phyloP scores from a whole-genome alignment of 2,113 vertebrate species.

The Nibea coibor region DNA sequence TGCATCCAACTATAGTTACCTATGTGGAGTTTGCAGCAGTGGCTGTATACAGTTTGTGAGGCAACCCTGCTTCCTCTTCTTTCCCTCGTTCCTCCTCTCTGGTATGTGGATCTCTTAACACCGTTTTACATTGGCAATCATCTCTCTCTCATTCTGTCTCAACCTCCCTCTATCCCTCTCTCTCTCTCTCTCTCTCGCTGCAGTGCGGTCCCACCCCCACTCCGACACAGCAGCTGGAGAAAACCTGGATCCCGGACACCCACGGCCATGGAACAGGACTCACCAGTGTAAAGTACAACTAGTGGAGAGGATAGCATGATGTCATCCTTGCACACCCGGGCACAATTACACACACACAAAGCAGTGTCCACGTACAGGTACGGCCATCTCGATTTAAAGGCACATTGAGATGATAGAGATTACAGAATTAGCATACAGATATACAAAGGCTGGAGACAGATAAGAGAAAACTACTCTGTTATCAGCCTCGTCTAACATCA shows the following conservation, averaged over 20 bases:
- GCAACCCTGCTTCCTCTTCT: constrained; percentile 49
- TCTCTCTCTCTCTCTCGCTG: constrained; percentile 60
- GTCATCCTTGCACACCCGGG: constrained; percentile 42
- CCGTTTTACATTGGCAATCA: constrained; percentile 39
- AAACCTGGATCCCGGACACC: constrained; percentile 69
- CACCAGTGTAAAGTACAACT: constrained; percentile 29
- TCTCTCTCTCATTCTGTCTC: constrained; percentile 27
- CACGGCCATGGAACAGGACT: constrained; percentile 67
- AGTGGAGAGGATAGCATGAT: constrained; percentile 48
- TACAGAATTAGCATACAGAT: constrained; percentile 19
- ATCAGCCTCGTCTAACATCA: constrained; percentile 36
- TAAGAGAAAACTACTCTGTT: constrained; percentile 5
- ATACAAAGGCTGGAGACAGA: constrained; percentile 11
- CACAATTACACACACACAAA: constrained; percentile 3
- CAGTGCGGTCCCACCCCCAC: constrained; percentile 79
- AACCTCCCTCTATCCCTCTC: constrained; percentile 21
- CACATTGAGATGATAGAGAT: constrained; percentile 20
- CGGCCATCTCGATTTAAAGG: not conserved
- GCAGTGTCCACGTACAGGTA: not conserved
- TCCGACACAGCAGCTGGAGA: constrained; percentile 66
- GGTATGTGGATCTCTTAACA: constrained; percentile 46
- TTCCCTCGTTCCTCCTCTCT: constrained; percentile 40
- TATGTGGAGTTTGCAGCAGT: constrained; percentile 46
- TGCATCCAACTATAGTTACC: constrained; percentile 57
- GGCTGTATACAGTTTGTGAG: constrained; percentile 38